These are phyloP conservation scores for Alligator sinensis DNA, from an alignment of 2,113 vertebrate genomes.

Conservation along the genomic window DNA sequence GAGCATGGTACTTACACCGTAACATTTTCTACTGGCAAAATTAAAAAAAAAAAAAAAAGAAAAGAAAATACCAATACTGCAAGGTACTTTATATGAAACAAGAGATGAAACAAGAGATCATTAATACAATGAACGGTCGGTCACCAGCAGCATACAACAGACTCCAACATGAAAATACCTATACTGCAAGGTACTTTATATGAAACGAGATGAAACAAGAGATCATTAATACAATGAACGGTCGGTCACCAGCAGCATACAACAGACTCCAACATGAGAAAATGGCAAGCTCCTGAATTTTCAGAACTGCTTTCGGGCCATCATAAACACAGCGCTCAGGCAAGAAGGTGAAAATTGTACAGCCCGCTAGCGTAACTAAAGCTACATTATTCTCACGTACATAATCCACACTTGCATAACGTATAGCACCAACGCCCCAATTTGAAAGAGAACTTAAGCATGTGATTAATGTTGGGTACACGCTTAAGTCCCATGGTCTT, in stretches of 20 bases:
- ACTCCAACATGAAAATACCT: not conserved
- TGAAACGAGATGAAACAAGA: not conserved
- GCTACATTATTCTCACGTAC: not conserved
- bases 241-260: not conserved
- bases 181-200: not conserved
- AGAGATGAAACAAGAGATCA: not conserved
- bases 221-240: not conserved
- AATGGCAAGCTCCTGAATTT: conserved; percentile 21
- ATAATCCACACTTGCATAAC: not conserved
- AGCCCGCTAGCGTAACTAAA: not conserved
- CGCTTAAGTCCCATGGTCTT: not conserved
- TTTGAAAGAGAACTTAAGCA: not conserved
- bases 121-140: not conserved
- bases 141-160: not conserved
- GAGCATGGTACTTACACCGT: conserved; percentile 9
- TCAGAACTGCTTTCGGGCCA: conserved; percentile 26
- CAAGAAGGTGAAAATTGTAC: not conserved
- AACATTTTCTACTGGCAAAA: conserved; percentile 56
- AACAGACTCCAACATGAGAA: conserved; percentile 1
- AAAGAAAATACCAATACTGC: not conserved
- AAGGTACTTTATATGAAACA: not conserved
- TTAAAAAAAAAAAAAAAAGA: not conserved
- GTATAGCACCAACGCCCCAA: not conserved
- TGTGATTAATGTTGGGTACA: not conserved
- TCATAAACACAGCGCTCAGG: too few relatives aligned